These are phyloP conservation scores for Baccha elongata DNA, from an alignment of 2,888 invertebrate genomes.

Conservation along the genomic window DNA sequence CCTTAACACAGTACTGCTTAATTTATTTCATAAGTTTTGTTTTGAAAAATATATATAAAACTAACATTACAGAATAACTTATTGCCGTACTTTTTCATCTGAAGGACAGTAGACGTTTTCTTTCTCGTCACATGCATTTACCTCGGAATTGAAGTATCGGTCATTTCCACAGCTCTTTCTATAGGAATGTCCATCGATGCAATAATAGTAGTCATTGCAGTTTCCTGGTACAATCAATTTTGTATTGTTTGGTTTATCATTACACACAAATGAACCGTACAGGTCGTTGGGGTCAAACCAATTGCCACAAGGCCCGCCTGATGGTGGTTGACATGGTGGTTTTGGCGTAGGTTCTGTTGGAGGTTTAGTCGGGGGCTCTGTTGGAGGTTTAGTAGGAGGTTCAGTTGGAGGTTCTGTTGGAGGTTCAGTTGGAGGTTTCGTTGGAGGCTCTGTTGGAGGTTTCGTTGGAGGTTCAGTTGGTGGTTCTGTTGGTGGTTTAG, in stretches of 20 bases:
- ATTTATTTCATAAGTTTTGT: no score
- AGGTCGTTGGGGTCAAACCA: slow-evolving; percentile 56
- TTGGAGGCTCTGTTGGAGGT: slow-evolving; percentile 19
- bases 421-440: neutral
- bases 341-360: slow-evolving; percentile 1
- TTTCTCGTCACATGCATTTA: slow-evolving; percentile 35
- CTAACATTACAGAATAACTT: neutral
- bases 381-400: neutral
- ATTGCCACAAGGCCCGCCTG: slow-evolving; percentile 13
- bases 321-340: neutral
- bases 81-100: neutral
- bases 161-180: slow-evolving; percentile 72
- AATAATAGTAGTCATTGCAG: slow-evolving; percentile 78
- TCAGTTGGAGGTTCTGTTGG: slow-evolving; percentile 15
- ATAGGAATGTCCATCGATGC: slow-evolving; percentile 75
- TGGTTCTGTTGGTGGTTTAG: neutral
- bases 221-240: slow-evolving; percentile 78
- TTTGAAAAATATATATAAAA: no score
- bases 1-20: no score
- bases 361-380: neutral
- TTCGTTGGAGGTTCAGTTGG: neutral
- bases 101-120: slow-evolving; percentile 14
- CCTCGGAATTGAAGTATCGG: slow-evolving; percentile 15
- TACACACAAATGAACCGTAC: slow-evolving; percentile 77
- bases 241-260: slow-evolving; percentile 76